phyloP scores from a whole-genome alignment of 2,888 invertebrate species.

The Hypolimnas misippus region DNA sequence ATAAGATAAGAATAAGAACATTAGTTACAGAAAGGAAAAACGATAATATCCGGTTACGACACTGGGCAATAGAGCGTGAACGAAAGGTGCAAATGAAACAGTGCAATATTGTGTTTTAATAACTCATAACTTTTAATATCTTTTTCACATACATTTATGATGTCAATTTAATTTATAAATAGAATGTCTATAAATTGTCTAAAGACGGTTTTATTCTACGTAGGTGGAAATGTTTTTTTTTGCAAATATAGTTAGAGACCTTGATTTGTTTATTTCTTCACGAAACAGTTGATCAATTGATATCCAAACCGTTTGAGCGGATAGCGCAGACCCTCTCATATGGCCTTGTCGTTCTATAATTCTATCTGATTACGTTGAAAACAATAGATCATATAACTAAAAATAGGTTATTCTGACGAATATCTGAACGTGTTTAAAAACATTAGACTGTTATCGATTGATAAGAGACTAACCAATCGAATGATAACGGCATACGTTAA shows the following conservation, averaged over 20 bases:
- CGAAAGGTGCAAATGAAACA: conserved; percentile 47
- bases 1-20: conserved; percentile 30
- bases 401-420: conserved; percentile 4
- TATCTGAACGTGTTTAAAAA: conserved; percentile 21
- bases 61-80: conserved; percentile 66
- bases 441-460: conserved; percentile 22
- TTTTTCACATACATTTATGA: background rate
- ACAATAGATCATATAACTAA: conserved; percentile 8
- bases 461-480: conserved; percentile 24
- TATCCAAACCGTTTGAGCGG: conserved; percentile 13
- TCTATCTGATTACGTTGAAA: conserved; percentile 1
- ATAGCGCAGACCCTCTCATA: conserved; percentile 24
- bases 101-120: conserved; percentile 39
- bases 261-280: conserved; percentile 13
- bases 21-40: conserved; percentile 55
- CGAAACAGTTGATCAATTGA: conserved; percentile 8
- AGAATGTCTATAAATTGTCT: background rate
- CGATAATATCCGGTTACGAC: conserved; percentile 65
- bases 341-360: conserved; percentile 20
- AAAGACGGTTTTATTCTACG: background rate
- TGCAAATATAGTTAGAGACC: background rate
- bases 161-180: background rate
- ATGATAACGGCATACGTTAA: conserved; percentile 47
- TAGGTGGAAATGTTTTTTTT: background rate
- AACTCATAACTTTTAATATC: conserved; percentile 13